Conservation (phyloP, 2,888 invertebrate genomes). For the Hyalella azteca region DNA sequence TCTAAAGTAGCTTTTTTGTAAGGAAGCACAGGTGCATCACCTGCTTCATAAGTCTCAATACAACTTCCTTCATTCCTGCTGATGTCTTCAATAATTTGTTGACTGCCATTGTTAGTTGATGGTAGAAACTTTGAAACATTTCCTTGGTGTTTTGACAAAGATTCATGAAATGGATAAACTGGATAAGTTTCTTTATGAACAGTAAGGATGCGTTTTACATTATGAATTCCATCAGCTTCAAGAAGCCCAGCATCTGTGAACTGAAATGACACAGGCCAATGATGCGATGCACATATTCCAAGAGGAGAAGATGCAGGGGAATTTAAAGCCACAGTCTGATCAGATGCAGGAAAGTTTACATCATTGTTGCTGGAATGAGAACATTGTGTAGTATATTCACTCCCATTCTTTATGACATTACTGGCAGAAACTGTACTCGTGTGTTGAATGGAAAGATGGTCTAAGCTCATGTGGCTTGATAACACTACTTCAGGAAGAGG, state of each 20-base stretch:
- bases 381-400: not conserved
- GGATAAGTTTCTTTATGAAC: too few relatives aligned
- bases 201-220: too few relatives aligned
- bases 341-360: not conserved
- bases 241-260: too few relatives aligned
- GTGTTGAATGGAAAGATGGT: not conserved
- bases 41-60: not conserved
- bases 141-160: not conserved
- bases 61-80: not conserved
- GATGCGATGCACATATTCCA: too few relatives aligned
- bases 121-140: not conserved
- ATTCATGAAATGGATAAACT: not conserved
- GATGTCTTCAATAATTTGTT: not conserved
- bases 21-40: not conserved
- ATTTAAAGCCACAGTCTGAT: not conserved
- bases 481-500: not conserved
- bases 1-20: not conserved
- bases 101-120: not conserved
- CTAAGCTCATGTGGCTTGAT: not conserved
- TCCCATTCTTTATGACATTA: not conserved
- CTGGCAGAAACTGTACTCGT: not conserved
- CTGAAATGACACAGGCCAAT: too few relatives aligned
- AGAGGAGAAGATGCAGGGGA: too few relatives aligned
- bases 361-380: not conserved
- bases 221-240: too few relatives aligned